Base-by-base conservation (phyloP, 2,797 vertebrate species). In the Catostomus latipinnis region DNA sequence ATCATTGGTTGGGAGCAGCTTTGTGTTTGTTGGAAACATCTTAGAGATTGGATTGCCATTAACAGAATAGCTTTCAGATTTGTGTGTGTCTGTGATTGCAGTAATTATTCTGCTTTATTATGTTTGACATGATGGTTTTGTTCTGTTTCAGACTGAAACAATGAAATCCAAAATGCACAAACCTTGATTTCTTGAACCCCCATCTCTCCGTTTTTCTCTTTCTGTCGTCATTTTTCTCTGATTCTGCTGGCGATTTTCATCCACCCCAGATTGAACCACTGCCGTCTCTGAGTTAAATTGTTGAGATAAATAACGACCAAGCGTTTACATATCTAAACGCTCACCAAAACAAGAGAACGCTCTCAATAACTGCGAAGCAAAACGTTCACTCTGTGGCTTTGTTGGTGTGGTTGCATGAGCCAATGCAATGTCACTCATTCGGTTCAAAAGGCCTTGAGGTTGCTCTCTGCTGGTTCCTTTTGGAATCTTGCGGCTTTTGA, bases 401-500 rank as follows among this genome's bases (percentile, higher is more conserved):
- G 88, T 92, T 91, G 87, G 90, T 93, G 93, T 87, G 92, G 91
- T 90, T 87, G 80, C 83, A 84, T 83, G 83, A 92, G 92, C 93
- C 93, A 90, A 88, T 87, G 88, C 86, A 73, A 90, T 93, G 92
- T 94, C 93, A 92, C 90, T 93, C 91, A 91, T 89, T 82, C 14
- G 83, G 87, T 92, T 93, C 90, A 91, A 91, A 92, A 92, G 90
- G 87, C 83, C 87, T 87, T 91, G 91, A 93, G 92, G 92, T 94
- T 93, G 90, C 92, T 92, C 92, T 89, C 91, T 91, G 90, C 88
- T 92, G 90, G 88, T 93, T 93, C 90, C 93, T 94, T 83, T 93
- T 94, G 93, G 93, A 94, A 94, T 93, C 92, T 92, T 94, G 93
- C 45, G 92, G 94, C 90, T 93, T 91, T 89, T 92, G 92, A 93